Evolutionary conservation across 2,888 invertebrate genomes (phyloP).

Genomic region (Drosophila eohydei): DNA sequence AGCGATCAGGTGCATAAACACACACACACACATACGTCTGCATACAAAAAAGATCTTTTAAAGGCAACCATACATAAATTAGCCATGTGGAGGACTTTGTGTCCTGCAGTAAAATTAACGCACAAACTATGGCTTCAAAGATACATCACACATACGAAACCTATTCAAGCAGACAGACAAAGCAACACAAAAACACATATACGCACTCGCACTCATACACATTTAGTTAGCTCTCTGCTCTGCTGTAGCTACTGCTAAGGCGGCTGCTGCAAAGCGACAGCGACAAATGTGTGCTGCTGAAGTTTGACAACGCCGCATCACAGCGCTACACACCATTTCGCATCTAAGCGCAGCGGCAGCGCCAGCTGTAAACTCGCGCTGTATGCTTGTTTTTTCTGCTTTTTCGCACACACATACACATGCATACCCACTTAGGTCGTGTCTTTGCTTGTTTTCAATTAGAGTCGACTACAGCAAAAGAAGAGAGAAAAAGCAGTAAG

Average conservation of each 20-base stretch:
- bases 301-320: slow-evolving; percentile 63
- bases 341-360: slow-evolving; percentile 44
- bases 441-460: slow-evolving; percentile 77
- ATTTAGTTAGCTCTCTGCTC: slow-evolving; percentile 32
- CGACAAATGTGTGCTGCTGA: slow-evolving; percentile 58
- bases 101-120: slow-evolving; percentile 69
- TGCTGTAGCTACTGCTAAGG: slow-evolving; percentile 22
- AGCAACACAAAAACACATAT: slow-evolving; percentile 21
- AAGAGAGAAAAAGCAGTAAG: slow-evolving; percentile 23
- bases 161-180: slow-evolving; percentile 29
- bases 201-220: slow-evolving; percentile 11
- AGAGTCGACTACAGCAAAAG: slow-evolving; percentile 58
- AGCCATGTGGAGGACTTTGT: slow-evolving; percentile 36
- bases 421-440: slow-evolving; percentile 11
- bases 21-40: slow-evolving; percentile 11
- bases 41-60: slow-evolving; percentile 37
- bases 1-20: slow-evolving; percentile 49
- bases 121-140: slow-evolving; percentile 64
- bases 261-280: slow-evolving; percentile 56
- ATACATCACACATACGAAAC: slow-evolving; percentile 29
- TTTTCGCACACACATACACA: slow-evolving; percentile 25
- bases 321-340: slow-evolving; percentile 34
- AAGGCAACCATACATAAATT: slow-evolving; percentile 55
- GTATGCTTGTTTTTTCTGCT: slow-evolving; percentile 44
- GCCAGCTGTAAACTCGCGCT: slow-evolving; percentile 52